A percentile compares a stretch with the other conserved stretches of the same genome.
Conservation (phyloP, 2,888 invertebrate genomes). For the Acrobasis repandana region DNA sequence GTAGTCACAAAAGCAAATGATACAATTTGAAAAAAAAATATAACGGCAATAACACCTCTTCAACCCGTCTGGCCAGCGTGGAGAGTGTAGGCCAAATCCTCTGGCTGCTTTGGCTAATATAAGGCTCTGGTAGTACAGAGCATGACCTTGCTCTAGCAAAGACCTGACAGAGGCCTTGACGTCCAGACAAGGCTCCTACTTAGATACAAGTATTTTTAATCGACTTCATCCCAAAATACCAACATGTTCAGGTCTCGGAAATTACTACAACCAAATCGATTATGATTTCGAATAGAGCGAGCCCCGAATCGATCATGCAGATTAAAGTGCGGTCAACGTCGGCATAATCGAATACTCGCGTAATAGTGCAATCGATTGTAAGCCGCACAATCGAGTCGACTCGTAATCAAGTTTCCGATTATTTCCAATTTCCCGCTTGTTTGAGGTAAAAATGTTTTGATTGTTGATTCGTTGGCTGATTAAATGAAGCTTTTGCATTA, state of each 20-base stretch:
- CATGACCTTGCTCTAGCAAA: no score
- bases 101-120: no score
- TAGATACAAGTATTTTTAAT: not conserved
- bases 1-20: no score
- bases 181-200: no score
- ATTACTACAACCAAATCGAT: constrained; percentile 16
- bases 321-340: constrained; percentile 28
- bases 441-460: constrained; percentile 21
- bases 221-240: not conserved
- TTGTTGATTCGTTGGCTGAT: constrained; percentile 3
- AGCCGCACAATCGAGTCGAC: constrained; percentile 53
- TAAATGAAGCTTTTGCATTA: constrained; percentile 1
- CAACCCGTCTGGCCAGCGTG: no score
- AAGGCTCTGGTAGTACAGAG: no score
- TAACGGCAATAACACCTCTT: no score
- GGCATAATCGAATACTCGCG: constrained; percentile 63
- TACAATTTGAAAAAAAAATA: no score
- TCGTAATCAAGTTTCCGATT: constrained; percentile 39
- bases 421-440: constrained; percentile 23
- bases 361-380: constrained; percentile 70
- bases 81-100: no score
- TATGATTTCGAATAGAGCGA: constrained; percentile 14
- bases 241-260: constrained; percentile 1
- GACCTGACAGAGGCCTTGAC: no score
- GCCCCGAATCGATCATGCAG: constrained; percentile 15